Base-by-base conservation (phyloP, 2,113 vertebrate genomes). In the Rhea americana region DNA sequence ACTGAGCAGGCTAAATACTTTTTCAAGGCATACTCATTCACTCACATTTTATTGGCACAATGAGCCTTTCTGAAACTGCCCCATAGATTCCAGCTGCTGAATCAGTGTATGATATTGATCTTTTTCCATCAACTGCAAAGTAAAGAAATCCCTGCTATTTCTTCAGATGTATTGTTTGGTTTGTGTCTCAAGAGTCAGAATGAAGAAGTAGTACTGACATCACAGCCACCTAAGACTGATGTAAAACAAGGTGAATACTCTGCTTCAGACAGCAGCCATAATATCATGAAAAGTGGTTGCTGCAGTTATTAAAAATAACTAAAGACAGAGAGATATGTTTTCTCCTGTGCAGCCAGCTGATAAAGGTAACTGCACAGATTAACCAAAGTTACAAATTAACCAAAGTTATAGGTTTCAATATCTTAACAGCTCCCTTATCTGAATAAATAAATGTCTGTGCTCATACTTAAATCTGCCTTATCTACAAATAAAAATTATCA, bases 21-120 rank as follows among this genome's bases (percentile, higher is more conserved):
- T 51, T 80, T 87, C 85, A 89, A 1, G 2, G 66, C 81, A 93
- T 82, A 91, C 79, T 73, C 90, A 63, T 12, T 41, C 3, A 10
- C 41, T 59, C 37, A 4, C 24, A 74, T 78, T 78, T 78, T 79
- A 21, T 1, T 35, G 65, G 61, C 50, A 71, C 0, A 3, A 80
- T 58, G 30, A 11, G 30, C 41, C 53, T 51, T 43, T 63, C 70
- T 72, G 51, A 65, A 86, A 58, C 77, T 81, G 76, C 90, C 88
- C 45, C 67, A 9, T 0, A 20, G 30, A 30, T 35, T 55, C 53
- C 76, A 74, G 82, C 68, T 66, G 48, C 87, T 24, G 14, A 55
- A 19, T 24, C 1, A 0, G 13, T 53, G 47, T 0, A 7, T 65
- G 75, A 62, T 2, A 19, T 26, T 21, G 1, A 85, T 43, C 68